Evolutionary conservation across 2,113 vertebrate genomes (phyloP).

Genomic region (Ciconia boyciana): DNA sequence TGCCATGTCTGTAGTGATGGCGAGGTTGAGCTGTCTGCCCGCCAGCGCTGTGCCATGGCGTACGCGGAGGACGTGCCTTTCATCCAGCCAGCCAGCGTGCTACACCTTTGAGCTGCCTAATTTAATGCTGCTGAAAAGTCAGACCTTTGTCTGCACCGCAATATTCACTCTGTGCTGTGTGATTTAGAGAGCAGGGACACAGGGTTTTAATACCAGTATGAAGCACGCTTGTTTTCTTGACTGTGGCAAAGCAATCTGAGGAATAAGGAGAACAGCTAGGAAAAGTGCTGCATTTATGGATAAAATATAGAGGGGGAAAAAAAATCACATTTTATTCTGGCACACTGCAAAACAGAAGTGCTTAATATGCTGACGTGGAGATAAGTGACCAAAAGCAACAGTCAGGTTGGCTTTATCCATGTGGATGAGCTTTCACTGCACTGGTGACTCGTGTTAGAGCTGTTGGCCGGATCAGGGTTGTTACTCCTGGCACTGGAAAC

Average conservation of each 20-base stretch:
- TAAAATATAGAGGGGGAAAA: fast-evolving
- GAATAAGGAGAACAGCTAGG: neutral
- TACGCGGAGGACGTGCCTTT: neutral
- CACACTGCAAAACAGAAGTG: neutral
- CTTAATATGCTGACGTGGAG: neutral
- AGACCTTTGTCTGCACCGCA: neutral
- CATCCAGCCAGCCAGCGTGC: neutral
- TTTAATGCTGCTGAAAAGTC: neutral
- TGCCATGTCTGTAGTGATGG: neutral
- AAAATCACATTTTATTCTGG: neutral
- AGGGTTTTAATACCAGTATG: fast-evolving
- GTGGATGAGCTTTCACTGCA: neutral
- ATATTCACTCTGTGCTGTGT: neutral
- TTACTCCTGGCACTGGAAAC: neutral
- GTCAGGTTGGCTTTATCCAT: neutral
- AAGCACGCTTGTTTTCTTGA: fast-evolving
- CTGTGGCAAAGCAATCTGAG: neutral
- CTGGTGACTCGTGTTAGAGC: fast-evolving
- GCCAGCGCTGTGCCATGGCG: neutral
- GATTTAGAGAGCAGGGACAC: neutral
- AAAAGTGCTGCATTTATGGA: neutral
- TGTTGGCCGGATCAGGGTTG: neutral
- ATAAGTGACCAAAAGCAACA: neutral
- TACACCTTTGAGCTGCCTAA: neutral
- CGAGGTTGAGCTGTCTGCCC: neutral